These are phyloP conservation scores for Drosophila pectinifera DNA, from an alignment of 1,140 invertebrate species.

Conservation along the genomic window DNA sequence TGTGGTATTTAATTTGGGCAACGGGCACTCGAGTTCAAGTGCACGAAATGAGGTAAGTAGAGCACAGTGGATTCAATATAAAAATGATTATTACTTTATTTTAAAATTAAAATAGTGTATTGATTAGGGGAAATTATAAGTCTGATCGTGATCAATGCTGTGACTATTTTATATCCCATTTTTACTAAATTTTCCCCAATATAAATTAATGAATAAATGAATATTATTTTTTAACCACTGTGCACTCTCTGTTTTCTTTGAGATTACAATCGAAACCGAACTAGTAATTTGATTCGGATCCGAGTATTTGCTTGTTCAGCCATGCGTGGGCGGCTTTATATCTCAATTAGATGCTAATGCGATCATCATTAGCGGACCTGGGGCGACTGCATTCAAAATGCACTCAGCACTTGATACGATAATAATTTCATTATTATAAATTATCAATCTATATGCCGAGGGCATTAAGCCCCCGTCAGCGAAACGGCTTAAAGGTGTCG, in stretches of 20 bases:
- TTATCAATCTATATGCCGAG: constrained; percentile 78
- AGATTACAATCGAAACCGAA: constrained; percentile 45
- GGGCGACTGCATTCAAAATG: constrained; percentile 52
- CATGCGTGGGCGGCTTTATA: constrained; percentile 65
- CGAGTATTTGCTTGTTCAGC: constrained; percentile 45
- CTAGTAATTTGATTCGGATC: constrained; percentile 46
- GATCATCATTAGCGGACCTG: constrained; percentile 60
- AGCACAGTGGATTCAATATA: constrained; percentile 22
- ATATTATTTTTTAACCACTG: too few relatives aligned
- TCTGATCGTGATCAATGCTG: too few relatives aligned
- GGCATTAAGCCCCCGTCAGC: constrained; percentile 47
- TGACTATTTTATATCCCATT: too few relatives aligned
- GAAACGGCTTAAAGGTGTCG: constrained; percentile 60
- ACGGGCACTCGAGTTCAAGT: constrained; percentile 58
- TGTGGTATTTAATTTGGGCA: constrained; percentile 44
- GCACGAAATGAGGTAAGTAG: constrained; percentile 45
- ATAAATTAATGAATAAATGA: too few relatives aligned
- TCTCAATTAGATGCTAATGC: constrained; percentile 71
- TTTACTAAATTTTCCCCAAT: too few relatives aligned
- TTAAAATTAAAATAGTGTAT: too few relatives aligned
- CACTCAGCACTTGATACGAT: constrained; percentile 52
- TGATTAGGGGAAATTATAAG: too few relatives aligned
- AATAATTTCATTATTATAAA: constrained; percentile 49
- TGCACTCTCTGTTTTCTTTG: constrained; percentile 14
- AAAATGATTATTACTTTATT: too few relatives aligned